Conservation (phyloP, 35 echinoderm and acorn worm species). For the Ptychodera flava region DNA sequence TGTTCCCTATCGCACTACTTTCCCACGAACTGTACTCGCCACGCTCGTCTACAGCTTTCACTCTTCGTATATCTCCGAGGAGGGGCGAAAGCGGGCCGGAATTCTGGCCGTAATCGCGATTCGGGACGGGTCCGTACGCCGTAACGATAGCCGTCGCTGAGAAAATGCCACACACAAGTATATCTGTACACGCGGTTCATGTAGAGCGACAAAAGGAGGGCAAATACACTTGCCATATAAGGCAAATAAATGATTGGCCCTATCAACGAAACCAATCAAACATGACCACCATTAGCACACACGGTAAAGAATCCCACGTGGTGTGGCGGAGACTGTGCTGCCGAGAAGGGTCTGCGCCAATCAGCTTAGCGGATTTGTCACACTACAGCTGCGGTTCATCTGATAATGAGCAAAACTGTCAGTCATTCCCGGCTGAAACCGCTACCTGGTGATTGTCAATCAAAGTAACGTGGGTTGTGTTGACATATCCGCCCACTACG, state of each 20-base stretch:
- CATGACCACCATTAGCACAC: not conserved
- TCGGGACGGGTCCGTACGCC: not conserved
- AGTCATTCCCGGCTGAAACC: not conserved
- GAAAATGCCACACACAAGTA: slow-evolving; percentile 28
- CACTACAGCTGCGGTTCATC: not conserved
- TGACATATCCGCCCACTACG: not conserved
- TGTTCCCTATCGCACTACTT: not conserved
- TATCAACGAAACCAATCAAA: slow-evolving; percentile 26
- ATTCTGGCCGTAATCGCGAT: not conserved
- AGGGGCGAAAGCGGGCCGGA: not conserved
- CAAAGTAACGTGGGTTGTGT: not conserved
- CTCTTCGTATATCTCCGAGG: not conserved
- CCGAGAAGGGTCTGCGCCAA: not conserved
- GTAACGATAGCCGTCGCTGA: not conserved
- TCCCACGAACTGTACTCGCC: not conserved
- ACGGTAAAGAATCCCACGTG: not conserved
- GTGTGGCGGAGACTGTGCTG: not conserved
- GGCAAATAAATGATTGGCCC: slow-evolving; percentile 27
- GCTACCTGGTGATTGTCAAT: not conserved
- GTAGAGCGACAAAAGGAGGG: slow-evolving; percentile 16
- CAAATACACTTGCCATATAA: slow-evolving; percentile 21
- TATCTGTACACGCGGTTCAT: slow-evolving; percentile 12
- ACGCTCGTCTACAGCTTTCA: not conserved
- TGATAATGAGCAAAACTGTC: not conserved
- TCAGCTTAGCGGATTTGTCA: not conserved